Conservation (phyloP, 2,113 vertebrate genomes). For the Tachysurus fulvidraco region DNA sequence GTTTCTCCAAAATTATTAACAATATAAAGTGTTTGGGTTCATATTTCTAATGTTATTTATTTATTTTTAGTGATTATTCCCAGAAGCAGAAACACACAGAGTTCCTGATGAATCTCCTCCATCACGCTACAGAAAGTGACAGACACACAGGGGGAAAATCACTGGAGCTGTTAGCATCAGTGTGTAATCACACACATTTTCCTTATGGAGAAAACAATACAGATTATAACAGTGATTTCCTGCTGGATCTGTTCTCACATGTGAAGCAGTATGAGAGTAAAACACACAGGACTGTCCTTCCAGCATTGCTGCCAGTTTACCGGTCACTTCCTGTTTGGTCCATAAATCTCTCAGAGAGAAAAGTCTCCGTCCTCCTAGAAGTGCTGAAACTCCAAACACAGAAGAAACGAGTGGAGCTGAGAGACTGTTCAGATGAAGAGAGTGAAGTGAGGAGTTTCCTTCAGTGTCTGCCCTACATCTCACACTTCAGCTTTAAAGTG, state of each 20-base stretch:
- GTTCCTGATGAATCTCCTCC: too few relatives aligned
- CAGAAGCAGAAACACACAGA: too few relatives aligned
- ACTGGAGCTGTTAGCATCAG: too few relatives aligned
- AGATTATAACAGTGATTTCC: conserved; percentile 14
- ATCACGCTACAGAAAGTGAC: too few relatives aligned
- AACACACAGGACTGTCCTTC: conserved; percentile 4
- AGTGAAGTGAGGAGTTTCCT: conserved; percentile 34
- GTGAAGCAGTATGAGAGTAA: conserved; percentile 26
- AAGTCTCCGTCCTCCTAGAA: conserved; percentile 35
- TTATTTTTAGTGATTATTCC: too few relatives aligned
- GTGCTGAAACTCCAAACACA: conserved; percentile 21
- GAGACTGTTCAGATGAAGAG: conserved; percentile 5
- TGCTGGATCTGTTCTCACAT: conserved; percentile 45
- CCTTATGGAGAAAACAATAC: not conserved
- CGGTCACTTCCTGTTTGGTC: conserved; percentile 8
- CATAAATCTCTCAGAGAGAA: conserved; percentile 38
- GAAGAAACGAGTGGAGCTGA: conserved; percentile 25
- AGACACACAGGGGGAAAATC: too few relatives aligned
- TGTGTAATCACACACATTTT: too few relatives aligned
- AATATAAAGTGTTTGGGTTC: too few relatives aligned
- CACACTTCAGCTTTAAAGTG: conserved; percentile 17
- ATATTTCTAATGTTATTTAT: too few relatives aligned
- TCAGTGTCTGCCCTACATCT: conserved; percentile 36
- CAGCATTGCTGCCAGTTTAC: conserved; percentile 17
- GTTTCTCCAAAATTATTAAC: too few relatives aligned